These are phyloP conservation scores for Nycticebus coucang DNA, from an alignment of 2,113 vertebrate genomes.

Conservation along the genomic window DNA sequence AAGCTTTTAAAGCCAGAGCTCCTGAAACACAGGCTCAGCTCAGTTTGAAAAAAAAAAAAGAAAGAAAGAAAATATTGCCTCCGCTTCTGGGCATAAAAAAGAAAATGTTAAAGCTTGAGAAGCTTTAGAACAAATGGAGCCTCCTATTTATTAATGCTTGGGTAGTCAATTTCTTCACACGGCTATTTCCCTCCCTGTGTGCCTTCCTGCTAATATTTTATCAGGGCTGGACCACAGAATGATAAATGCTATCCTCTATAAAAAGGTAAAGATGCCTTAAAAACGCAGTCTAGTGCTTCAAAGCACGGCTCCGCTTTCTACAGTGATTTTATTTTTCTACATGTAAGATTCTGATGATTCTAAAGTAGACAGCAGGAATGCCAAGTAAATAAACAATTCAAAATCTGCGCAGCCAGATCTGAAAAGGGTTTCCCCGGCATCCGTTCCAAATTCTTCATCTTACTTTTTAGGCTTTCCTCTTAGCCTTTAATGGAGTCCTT, in stretches of 20 bases:
- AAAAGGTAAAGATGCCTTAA: constrained; percentile 57
- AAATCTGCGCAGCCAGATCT: constrained; percentile 60
- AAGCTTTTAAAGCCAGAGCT: constrained; percentile 58
- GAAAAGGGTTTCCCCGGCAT: constrained; percentile 55
- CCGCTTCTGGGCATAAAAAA: constrained; percentile 42
- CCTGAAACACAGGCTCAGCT: constrained; percentile 60
- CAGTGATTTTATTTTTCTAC: constrained; percentile 51
- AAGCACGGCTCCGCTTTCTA: constrained; percentile 14
- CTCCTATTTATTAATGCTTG: constrained; percentile 56
- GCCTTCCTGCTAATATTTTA: constrained; percentile 44
- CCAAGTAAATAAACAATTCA: constrained; percentile 71
- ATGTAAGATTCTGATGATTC: constrained; percentile 53
- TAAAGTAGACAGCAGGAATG: constrained; percentile 50
- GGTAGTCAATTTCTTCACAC: constrained; percentile 24
- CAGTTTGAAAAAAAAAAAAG: constrained; percentile 44
- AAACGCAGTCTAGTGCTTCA: constrained; percentile 34
- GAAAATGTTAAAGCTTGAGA: constrained; percentile 24
- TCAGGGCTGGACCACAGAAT: constrained; percentile 9
- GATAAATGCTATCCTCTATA: constrained; percentile 13
- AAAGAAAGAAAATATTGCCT: constrained; percentile 32
- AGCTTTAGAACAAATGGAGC: constrained; percentile 52
- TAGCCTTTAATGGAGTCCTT: constrained; percentile 1
- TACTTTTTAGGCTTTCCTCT: constrained; percentile 42
- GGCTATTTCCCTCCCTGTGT: not conserved
- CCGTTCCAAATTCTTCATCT: constrained; percentile 45